Evolutionary conservation across 2,797 vertebrate genomes (phyloP).

Genomic region (Zenarchopterus dispar): DNA sequence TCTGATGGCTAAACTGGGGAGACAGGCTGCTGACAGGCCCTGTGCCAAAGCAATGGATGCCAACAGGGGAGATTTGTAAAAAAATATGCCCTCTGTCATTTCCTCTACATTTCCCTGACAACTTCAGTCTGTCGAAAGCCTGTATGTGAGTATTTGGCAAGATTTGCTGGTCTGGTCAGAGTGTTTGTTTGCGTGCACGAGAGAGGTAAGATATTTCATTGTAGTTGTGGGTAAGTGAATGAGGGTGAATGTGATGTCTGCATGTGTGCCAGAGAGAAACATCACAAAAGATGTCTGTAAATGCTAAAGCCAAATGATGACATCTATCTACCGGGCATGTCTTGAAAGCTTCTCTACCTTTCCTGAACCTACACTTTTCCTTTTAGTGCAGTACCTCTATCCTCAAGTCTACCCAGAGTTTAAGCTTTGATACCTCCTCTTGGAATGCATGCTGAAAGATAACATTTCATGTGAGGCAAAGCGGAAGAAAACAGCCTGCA

Average conservation of each 20-base stretch:
- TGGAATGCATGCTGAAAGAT: constrained; percentile 72
- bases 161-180: constrained; percentile 42
- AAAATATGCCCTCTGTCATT: constrained; percentile 84
- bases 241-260: constrained; percentile 52
- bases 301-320: constrained; percentile 53
- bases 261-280: constrained; percentile 27
- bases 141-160: constrained; percentile 46
- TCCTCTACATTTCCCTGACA: constrained; percentile 77
- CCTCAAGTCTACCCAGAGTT: constrained; percentile 61
- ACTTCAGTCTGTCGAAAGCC: constrained; percentile 73
- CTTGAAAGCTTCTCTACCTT: constrained; percentile 41
- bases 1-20: constrained; percentile 78
- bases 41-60: constrained; percentile 70
- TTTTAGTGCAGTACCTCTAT: constrained; percentile 51
- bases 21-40: constrained; percentile 82
- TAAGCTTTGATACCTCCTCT: constrained; percentile 76
- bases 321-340: constrained; percentile 43
- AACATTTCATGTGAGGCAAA: constrained; percentile 74
- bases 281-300: constrained; percentile 33
- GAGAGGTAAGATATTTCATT: constrained; percentile 46
- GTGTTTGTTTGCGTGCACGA: constrained; percentile 43
- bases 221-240: constrained; percentile 43
- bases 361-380: constrained; percentile 45
- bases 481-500: constrained; percentile 75
- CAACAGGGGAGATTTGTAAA: constrained; percentile 80